phyloP scores from a whole-genome alignment of 2,113 vertebrate genomes.

The Castor canadensis region DNA sequence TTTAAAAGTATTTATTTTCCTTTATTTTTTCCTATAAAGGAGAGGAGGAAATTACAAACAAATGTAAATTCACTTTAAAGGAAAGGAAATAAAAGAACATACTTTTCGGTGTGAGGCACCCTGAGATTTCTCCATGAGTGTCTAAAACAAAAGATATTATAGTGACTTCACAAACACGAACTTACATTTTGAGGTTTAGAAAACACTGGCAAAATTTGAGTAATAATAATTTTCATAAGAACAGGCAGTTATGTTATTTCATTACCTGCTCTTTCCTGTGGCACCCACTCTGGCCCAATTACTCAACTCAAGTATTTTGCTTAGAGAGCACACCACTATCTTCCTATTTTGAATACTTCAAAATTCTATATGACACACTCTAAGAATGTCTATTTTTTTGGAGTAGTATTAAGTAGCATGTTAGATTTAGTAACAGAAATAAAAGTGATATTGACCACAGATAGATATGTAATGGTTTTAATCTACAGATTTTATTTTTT shows the following conservation, averaged over 20 bases:
- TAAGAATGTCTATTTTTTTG: neutral
- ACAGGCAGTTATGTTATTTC: neutral
- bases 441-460: neutral
- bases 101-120: neutral
- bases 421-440: neutral
- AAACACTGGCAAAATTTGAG: neutral
- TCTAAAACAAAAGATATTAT: neutral
- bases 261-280: neutral
- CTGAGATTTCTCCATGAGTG: neutral
- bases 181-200: neutral
- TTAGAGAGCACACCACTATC: neutral
- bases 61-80: neutral
- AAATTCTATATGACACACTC: neutral
- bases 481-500: neutral
- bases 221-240: neutral
- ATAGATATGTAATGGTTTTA: neutral
- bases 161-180: neutral
- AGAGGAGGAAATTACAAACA: neutral
- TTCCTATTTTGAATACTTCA: neutral
- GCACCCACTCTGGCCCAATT: too few species aligned
- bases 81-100: neutral
- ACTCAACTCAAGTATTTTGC: neutral
- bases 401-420: neutral
- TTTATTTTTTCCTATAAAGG: neutral
- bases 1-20: neutral